Evolutionary conservation across 2,797 vertebrate genomes (phyloP), one percentile per base, ranked within the genome.

Genomic region (Pseudochirops corinnae): DNA sequence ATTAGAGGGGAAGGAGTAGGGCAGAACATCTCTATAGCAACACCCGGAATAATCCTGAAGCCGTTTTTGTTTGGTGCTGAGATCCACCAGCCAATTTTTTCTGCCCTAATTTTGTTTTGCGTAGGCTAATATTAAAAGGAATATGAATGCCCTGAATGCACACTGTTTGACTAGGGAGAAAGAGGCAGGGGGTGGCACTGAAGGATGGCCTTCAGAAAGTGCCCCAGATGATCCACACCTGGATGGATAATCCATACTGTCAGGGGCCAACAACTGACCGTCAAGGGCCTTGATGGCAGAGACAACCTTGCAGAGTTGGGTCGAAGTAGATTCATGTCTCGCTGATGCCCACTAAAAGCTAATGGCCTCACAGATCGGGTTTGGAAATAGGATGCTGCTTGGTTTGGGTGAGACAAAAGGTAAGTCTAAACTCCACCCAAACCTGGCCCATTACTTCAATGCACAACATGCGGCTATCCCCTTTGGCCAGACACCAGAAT

Each of bases 1-100:
- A 87, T 87, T 87, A 87, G 24, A 46, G 21, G 74, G 74, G 74
- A 87, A 50, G 24, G 74, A 46, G 24, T 50, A 87, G 74, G 39
- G 74, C 74, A 87, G 39, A 87, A 28, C 74, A 87, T 87, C 74
- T 87, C 74, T 50, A 87, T 87, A 87, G 74, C 74, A 87, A 87
- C 74, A 87, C 39, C 39, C 39, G 50, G 39, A 87, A 87, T 87
- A 87, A 87, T 87, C 74, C 7, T 1, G 39, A 87, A 50, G 74
- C 39, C 24, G 39, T 46, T 50, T 87, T 26, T 50, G 74, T 87
- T 87, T 87, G 39, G 74, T 46, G 74, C 74, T 46, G 39, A 46
- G 39, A 87, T 28, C 74, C 39, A 87, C 21, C 50, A 46, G 39
- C 74, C 39, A 87, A 50, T 87, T 87, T 87, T 82, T 87, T 87